A percentile compares a stretch with the other conserved stretches of the same genome.
These are phyloP conservation scores for Xylota segnis DNA, from an alignment of 2,888 invertebrate genomes.

Conservation along the genomic window DNA sequence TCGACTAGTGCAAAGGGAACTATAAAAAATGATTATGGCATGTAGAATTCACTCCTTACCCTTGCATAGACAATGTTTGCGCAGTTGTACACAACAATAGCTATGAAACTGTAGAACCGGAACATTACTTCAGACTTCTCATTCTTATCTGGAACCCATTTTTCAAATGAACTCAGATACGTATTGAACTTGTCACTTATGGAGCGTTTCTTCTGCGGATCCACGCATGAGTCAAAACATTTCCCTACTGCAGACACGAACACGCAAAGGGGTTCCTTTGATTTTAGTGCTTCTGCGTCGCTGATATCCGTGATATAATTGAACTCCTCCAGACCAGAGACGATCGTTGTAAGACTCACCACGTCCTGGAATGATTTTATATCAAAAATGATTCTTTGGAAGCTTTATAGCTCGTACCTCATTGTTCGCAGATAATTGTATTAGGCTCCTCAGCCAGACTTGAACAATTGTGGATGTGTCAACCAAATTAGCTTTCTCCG, in stretches of 20 bases:
- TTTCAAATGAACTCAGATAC: constrained; percentile 82
- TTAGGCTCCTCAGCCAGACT: constrained; percentile 83
- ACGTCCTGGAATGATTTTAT: constrained; percentile 77
- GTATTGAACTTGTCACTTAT: constrained; percentile 82
- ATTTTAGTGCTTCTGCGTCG: constrained; percentile 78
- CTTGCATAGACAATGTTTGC: constrained; percentile 82
- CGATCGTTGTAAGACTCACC: constrained; percentile 79
- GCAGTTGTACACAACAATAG: constrained; percentile 83
- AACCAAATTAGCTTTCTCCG: constrained; percentile 75
- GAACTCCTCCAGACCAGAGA: constrained; percentile 81
- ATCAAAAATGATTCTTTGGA: not conserved
- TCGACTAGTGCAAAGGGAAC: constrained; percentile 67
- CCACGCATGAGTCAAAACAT: constrained; percentile 73
- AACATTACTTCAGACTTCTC: constrained; percentile 81
- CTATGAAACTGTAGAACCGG: constrained; percentile 83
- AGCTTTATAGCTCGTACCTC: constrained; percentile 74
- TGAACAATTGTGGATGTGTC: constrained; percentile 80
- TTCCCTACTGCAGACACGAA: constrained; percentile 82
- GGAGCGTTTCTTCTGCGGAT: constrained; percentile 79
- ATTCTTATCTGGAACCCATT: constrained; percentile 81
- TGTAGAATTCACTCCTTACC: constrained; percentile 77
- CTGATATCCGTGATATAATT: constrained; percentile 78
- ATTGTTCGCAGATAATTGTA: constrained; percentile 81
- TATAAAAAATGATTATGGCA: not conserved
- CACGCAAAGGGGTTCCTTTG: constrained; percentile 82